Evolutionary conservation across 2,888 invertebrate genomes (phyloP).

Genomic region (Lithophane semibrunnea): DNA sequence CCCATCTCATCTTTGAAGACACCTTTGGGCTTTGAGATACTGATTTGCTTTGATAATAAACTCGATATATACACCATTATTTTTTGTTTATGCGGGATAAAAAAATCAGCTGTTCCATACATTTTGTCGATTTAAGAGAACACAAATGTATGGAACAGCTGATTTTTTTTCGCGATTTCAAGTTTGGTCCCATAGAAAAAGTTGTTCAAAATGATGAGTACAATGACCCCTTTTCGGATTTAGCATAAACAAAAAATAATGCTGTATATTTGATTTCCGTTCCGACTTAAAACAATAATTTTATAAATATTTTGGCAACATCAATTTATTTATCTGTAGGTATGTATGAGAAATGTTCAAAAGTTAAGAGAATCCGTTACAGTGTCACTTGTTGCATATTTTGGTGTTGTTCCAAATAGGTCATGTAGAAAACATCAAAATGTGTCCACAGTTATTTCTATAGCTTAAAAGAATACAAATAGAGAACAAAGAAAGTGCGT

Average conservation of each 20-base stretch:
- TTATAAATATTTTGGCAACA: background rate
- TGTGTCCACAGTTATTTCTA: slow-evolving; percentile 31
- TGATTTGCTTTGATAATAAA: slow-evolving; percentile 9
- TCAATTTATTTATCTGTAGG: slow-evolving; percentile 12
- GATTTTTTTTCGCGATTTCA: too few species aligned
- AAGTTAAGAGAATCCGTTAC: slow-evolving; percentile 49
- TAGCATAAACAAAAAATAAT: too few species aligned
- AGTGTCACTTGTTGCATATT: slow-evolving; percentile 62
- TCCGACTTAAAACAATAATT: background rate
- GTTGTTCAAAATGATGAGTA: too few species aligned
- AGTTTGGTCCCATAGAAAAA: too few species aligned
- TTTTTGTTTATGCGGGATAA: too few species aligned
- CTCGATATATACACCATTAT: background rate
- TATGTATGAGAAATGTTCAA: slow-evolving; percentile 26
- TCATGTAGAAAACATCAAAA: slow-evolving; percentile 43
- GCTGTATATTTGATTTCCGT: background rate
- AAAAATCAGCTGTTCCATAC: too few species aligned
- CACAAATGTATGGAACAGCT: too few species aligned
- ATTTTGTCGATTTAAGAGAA: too few species aligned
- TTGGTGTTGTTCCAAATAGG: slow-evolving; percentile 64
- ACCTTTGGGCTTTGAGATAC: background rate
- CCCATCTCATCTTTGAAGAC: slow-evolving; percentile 38
- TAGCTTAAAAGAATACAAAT: slow-evolving; percentile 21
- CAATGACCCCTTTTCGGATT: too few species aligned
- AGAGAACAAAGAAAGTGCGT: background rate